These are phyloP conservation scores for Willowsia nigromaculata DNA, from an alignment of 2,888 invertebrate species.

Conservation along the genomic window DNA sequence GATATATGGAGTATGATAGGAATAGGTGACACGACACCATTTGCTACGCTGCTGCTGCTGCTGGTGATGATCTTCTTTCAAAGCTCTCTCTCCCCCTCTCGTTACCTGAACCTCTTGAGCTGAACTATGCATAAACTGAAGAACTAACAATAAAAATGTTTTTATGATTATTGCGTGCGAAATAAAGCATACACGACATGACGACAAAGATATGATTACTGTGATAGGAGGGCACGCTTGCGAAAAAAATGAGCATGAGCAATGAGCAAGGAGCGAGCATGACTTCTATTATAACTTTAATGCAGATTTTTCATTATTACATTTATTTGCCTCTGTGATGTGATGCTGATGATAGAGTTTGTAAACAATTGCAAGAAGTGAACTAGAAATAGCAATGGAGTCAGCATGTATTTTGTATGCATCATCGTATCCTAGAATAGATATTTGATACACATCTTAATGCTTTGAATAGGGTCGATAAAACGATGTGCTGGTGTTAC, in stretches of 20 bases:
- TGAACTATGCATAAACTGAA: background rate
- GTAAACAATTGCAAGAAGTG: conserved; percentile 13
- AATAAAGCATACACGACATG: conserved; percentile 21
- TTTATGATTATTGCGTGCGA: conserved; percentile 23
- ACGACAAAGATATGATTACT: conserved; percentile 1
- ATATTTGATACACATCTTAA: background rate
- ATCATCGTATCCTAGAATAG: background rate
- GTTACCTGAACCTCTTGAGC: background rate
- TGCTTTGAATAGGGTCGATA: conserved; percentile 5
- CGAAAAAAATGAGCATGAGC: background rate
- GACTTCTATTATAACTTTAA: too few species aligned
- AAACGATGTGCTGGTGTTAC: background rate
- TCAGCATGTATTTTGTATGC: background rate
- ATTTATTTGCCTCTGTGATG: too few species aligned
- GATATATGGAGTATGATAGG: conserved; percentile 10
- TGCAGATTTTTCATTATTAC: too few species aligned
- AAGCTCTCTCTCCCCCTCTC: background rate
- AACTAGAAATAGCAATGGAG: background rate
- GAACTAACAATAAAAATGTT: background rate
- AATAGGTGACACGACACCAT: conserved; percentile 23
- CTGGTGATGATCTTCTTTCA: background rate
- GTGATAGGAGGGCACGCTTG: conserved; percentile 14
- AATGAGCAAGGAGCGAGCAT: background rate
- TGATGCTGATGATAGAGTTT: background rate
- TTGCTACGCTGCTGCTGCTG: conserved; percentile 5